A percentile compares a stretch with the other conserved stretches of the same genome.
phyloP scores from a whole-genome alignment of 2,888 invertebrate genomes.

The Drosophila borborema region DNA sequence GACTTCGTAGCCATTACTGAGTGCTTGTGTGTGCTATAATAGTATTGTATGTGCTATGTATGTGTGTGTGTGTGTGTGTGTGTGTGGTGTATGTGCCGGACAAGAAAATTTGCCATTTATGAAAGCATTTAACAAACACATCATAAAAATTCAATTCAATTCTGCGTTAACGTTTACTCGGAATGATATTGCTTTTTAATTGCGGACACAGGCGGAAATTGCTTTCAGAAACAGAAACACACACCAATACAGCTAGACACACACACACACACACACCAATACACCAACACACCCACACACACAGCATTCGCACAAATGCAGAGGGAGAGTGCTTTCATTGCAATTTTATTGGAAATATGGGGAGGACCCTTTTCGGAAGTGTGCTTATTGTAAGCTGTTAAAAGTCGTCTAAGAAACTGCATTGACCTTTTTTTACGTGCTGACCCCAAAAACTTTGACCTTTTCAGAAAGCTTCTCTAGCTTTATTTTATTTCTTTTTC shows the following conservation, averaged over 20 bases:
- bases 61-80: constrained; percentile 19
- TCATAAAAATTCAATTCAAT: constrained; percentile 80
- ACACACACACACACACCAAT: constrained; percentile 20
- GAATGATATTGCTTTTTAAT: constrained; percentile 82
- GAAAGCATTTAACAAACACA: constrained; percentile 79
- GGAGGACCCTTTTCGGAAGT: constrained; percentile 61
- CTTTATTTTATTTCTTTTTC: constrained; percentile 37
- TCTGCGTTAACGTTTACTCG: constrained; percentile 65
- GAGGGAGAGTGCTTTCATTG: constrained; percentile 3
- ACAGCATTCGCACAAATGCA: constrained; percentile 25
- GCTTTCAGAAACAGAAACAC: constrained; percentile 58
- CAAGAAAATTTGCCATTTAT: constrained; percentile 68
- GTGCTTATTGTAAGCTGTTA: constrained; percentile 66
- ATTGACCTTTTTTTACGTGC: constrained; percentile 39
- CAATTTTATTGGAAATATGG: constrained; percentile 9
- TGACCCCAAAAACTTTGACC: constrained; percentile 69
- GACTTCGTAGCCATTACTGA: constrained; percentile 22
- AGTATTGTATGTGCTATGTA: constrained; percentile 1
- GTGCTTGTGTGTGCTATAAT: too few relatives aligned
- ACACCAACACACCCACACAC: constrained; percentile 19
- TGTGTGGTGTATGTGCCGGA: constrained; percentile 22
- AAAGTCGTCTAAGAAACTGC: constrained; percentile 44
- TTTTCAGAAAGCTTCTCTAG: constrained; percentile 41
- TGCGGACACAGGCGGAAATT: constrained; percentile 82
- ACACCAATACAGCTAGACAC: constrained; percentile 13